Base-by-base conservation (phyloP, 2,113 vertebrate genomes). In the Oryzias melastigma region DNA sequence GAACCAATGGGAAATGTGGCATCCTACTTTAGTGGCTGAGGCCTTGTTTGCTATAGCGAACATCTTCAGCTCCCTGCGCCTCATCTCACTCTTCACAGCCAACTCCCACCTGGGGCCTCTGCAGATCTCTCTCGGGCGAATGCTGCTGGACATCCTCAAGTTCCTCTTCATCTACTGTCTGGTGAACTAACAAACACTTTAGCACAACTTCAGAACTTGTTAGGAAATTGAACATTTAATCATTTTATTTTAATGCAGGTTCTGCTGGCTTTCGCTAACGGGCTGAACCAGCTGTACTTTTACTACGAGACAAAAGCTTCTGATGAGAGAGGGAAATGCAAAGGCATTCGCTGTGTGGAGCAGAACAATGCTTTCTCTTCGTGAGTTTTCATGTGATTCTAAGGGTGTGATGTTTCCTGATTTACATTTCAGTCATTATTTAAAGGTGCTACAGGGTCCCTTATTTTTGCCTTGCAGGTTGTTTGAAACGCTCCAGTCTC, bases 91-190 rank as follows among this genome's bases (percentile, higher is more conserved):
- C 64, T 99, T 99, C 92, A 99, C 97, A 53, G 97, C 97, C 80
- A 99, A 99, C 89, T 98, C 97, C 1, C 97, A 99, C 78, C 92
- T 99, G 89, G 97, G 97, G 5, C 97, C 97, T 14, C 91, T 99
- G 84, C 97, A 99, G 92, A 99, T 99, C 65, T 99, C 97, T 50
- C 91, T 99, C 71, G 97, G 97, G 53, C 92, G 97, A 64, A 99
- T 99, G 97, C 92, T 99, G 72, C 93, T 98, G 18, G 97, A 99
- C 92, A 99, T 99, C 85, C 95, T 99, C 73, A 99, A 99, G 88
- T 99, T 99, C 89, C 97, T 99, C 87, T 99, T 99, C 89, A 99
- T 99, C 92, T 99, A 99, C 89, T 99, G 97, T 52, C 92, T 99
- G 92, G 97, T 99, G 78, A 67, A 62, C 0, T 14, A 25, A 24